Percentiles rank a stretch among this genome's conserved stretches.
phyloP scores from a whole-genome alignment of 2,113 vertebrate species.

The Malurus melanocephalus region DNA sequence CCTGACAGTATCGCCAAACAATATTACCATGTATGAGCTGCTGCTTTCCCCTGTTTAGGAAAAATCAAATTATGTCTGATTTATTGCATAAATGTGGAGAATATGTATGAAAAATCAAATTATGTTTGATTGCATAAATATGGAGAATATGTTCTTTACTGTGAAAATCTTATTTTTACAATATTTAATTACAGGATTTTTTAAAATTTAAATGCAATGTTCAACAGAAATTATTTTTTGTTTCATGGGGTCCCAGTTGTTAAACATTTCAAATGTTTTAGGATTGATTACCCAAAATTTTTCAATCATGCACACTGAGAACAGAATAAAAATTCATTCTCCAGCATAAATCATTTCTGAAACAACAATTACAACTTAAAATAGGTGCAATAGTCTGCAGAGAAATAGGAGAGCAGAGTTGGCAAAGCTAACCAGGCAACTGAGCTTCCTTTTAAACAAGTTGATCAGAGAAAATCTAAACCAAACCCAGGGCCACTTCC shows the following conservation, averaged over 20 bases:
- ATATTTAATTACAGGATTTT: background rate
- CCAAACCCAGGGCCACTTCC: conserved; percentile 30
- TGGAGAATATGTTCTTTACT: background rate
- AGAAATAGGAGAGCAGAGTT: conserved; percentile 55
- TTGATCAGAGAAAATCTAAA: conserved; percentile 27
- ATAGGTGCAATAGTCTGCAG: conserved; percentile 38
- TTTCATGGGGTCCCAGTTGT: background rate
- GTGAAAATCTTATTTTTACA: background rate
- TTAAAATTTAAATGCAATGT: background rate
- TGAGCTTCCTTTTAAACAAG: conserved; percentile 38
- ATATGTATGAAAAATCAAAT: conserved; percentile 34
- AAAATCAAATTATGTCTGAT: conserved; percentile 34
- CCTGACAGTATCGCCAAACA: conserved; percentile 49
- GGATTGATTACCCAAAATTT: background rate
- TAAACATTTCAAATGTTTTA: background rate
- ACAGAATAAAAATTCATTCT: conserved; percentile 40
- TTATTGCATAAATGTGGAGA: background rate
- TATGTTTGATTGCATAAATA: conserved; percentile 4
- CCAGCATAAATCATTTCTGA: conserved; percentile 47
- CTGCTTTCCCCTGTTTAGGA: conserved; percentile 22
- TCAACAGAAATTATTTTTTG: background rate
- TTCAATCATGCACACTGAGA: background rate
- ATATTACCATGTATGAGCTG: conserved; percentile 45
- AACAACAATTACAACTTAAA: conserved; percentile 31
- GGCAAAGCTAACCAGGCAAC: conserved; percentile 57